Base-by-base conservation (phyloP, 2,113 vertebrate genomes). In the Ahaetulla prasina region DNA sequence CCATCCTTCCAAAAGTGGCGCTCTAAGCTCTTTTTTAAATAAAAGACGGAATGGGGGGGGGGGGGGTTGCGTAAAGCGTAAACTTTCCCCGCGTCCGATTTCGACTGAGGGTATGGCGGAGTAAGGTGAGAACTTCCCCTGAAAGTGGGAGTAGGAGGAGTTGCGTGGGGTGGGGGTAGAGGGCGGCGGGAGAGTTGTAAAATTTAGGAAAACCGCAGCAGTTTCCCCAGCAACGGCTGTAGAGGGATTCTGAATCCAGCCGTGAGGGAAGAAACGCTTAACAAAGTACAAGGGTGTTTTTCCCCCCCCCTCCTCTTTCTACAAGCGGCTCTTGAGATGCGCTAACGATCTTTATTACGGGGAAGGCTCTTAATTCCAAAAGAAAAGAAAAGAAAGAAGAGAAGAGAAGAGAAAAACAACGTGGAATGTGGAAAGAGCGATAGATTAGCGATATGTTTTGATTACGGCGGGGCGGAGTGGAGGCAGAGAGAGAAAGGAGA, bases 181-280 rank as follows among this genome's bases (percentile, higher is more conserved):
- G 25, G 57, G 57, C 3, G 4, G 4, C 4, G 53, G 18, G 25
- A 27, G 52, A 16, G 20, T 49, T 25, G 91, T 12, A 9, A 23
- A 22, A 39, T 18, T 45, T 39, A 4, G 50, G 84, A 88, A 60
- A 60, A 57, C n/a, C 4, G 35, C 63, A 2, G 63, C 74, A 23
- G 92, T 91, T 45, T 14, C 92, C 87, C 60, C 68, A n/a, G 54
- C 90, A 88, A 92, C 92, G 92, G 45, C 88, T 27, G 86, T 2
- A 3, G 43, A 57, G 22, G 39, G n/a, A 85, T 87, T 90, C 90
- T 35, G 55, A 50, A 50, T 52, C n/a, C 45, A 14, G 20, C 35
- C 60, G 35, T 11, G 63, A 57, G 54, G 57, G 74, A 87, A 89
- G 50, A 45, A 8, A 22, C 9, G 14, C 35, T 47, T 47, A 2